Evolutionary conservation across 1,140 invertebrate species (phyloP).

Genomic region (Chymomyza costata): DNA sequence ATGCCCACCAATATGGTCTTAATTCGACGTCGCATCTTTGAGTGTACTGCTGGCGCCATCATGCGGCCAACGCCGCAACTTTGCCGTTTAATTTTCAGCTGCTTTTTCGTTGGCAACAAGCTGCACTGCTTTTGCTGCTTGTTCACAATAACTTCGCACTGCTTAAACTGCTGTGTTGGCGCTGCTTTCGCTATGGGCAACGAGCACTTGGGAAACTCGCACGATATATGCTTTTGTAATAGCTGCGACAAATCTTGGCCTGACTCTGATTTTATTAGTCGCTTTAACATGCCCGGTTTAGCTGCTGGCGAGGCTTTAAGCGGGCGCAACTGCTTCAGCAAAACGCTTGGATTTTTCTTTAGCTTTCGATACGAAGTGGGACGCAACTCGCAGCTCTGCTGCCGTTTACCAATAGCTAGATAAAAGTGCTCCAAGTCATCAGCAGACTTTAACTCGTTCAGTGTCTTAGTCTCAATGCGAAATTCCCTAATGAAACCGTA

Average conservation of each 20-base stretch:
- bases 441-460: constrained; percentile 45
- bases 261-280: too few relatives aligned
- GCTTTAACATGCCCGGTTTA: background rate
- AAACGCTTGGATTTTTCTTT: constrained; percentile 43
- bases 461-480: constrained; percentile 50
- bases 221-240: too few relatives aligned
- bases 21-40: constrained; percentile 19
- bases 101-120: too few relatives aligned
- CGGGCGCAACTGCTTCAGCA: constrained; percentile 45
- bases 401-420: constrained; percentile 22
- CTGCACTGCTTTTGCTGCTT: background rate
- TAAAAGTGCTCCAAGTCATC: constrained; percentile 53
- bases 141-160: background rate
- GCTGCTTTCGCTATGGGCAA: constrained; percentile 18
- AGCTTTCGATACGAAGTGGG: constrained; percentile 50
- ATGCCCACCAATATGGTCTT: constrained; percentile 53
- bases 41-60: constrained; percentile 25
- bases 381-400: constrained; percentile 18
- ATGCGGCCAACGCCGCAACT: constrained; percentile 7
- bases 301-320: constrained; percentile 1
- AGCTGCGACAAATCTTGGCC: too few relatives aligned
- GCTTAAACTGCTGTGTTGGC: constrained; percentile 1
- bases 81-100: background rate
- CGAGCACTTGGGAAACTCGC: too few relatives aligned
- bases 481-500: constrained; percentile 47